Evolutionary conservation across 1,140 invertebrate species (phyloP).

Genomic region (Brachionus rubens): DNA sequence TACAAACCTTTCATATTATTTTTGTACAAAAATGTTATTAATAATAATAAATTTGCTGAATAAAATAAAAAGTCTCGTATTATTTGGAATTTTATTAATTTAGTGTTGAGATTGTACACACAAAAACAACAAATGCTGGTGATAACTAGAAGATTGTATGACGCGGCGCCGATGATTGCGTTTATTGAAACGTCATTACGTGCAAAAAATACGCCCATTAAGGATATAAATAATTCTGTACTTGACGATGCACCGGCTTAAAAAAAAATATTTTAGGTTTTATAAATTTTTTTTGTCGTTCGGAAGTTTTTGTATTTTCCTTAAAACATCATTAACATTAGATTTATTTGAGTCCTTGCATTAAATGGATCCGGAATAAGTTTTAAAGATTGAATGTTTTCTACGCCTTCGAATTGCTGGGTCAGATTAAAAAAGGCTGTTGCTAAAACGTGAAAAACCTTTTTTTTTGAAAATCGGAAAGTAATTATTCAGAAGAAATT

Average conservation of each 20-base stretch:
- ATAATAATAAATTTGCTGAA: neutral
- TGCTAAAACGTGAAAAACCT: too few species aligned
- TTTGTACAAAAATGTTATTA: neutral
- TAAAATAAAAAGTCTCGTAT: slow-evolving; percentile 31
- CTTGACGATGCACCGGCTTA: slow-evolving; percentile 4
- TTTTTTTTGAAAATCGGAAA: too few species aligned
- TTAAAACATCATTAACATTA: too few species aligned
- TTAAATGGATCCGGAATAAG: too few species aligned
- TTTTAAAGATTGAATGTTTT: too few species aligned
- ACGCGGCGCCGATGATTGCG: slow-evolving; percentile 9
- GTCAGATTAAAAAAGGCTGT: too few species aligned
- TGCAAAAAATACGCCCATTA: slow-evolving; percentile 29
- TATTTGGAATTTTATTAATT: neutral
- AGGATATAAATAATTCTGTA: neutral
- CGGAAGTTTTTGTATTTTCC: too few species aligned
- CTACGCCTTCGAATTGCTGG: too few species aligned
- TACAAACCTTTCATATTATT: neutral
- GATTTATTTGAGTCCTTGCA: too few species aligned
- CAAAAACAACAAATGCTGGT: slow-evolving; percentile 10
- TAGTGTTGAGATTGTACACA: neutral
- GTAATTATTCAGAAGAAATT: too few species aligned
- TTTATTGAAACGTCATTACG: slow-evolving; percentile 5
- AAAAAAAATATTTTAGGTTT: neutral
- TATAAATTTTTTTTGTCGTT: neutral
- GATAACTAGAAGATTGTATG: slow-evolving; percentile 24